phyloP scores from a whole-genome alignment of 2,797 vertebrate genomes.

The Hydrocynus forskahlii region DNA sequence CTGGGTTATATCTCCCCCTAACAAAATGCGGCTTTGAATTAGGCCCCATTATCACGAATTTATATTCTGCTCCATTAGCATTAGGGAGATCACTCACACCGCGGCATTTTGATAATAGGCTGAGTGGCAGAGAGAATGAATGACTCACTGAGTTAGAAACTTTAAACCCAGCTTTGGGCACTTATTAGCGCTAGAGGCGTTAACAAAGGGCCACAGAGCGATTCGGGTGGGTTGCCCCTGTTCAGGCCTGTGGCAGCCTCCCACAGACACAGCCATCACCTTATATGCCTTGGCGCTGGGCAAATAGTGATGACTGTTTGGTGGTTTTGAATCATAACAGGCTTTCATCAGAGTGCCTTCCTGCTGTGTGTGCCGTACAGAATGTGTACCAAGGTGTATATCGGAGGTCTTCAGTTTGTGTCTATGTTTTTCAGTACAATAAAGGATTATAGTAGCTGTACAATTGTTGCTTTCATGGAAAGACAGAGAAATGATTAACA shows the following conservation, averaged over 20 bases:
- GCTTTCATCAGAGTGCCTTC: constrained; percentile 10
- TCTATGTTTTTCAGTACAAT: neutral
- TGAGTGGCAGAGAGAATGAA: constrained; percentile 9
- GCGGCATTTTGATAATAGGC: constrained; percentile 18
- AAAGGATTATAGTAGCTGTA: neutral
- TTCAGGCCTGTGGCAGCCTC: constrained; percentile 30
- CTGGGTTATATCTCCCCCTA: constrained; percentile 15
- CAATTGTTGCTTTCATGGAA: neutral
- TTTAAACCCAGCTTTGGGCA: constrained; percentile 37
- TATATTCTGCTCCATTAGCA: constrained; percentile 35
- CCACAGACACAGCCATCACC: constrained; percentile 19
- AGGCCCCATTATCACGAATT: constrained; percentile 28
- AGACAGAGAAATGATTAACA: too few relatives aligned
- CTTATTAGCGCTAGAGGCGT: neutral
- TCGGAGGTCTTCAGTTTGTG: neutral
- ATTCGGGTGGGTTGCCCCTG: constrained; percentile 20
- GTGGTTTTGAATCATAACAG: constrained; percentile 32
- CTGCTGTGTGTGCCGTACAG: neutral
- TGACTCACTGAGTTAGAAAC: constrained; percentile 25
- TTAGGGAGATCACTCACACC: constrained; percentile 28
- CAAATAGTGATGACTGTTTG: neutral
- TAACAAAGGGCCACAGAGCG: constrained; percentile 20
- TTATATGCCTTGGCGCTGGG: constrained; percentile 3
- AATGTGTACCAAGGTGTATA: neutral
- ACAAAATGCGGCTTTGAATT: constrained; percentile 32